These are phyloP conservation scores for Grus americana DNA, from an alignment of 2,113 vertebrate genomes.

Conservation along the genomic window DNA sequence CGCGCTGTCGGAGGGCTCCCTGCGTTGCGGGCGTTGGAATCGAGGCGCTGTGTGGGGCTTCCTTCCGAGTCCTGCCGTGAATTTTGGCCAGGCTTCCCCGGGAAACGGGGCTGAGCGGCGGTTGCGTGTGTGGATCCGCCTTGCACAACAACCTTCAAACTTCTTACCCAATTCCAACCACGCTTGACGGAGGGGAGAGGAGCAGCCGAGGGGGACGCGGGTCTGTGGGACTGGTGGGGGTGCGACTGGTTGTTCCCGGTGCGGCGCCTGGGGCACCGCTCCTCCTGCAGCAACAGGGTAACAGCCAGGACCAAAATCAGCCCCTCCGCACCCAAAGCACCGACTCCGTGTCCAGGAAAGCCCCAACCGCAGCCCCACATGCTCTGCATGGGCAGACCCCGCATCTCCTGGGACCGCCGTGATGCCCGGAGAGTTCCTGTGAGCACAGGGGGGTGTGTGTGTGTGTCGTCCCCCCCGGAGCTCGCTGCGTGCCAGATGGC, in stretches of 20 bases:
- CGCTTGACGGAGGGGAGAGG: not conserved
- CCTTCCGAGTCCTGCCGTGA: not conserved
- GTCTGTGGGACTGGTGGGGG: not conserved
- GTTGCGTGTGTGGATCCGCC: not conserved
- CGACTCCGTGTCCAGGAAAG: accelerated
- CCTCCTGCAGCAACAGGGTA: not conserved
- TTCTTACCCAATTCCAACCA: not conserved
- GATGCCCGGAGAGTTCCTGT: accelerated
- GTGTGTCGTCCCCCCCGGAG: not conserved
- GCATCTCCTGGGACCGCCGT: accelerated
- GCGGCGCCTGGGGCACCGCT: not conserved
- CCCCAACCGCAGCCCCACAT: not conserved
- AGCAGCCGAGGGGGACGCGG: accelerated
- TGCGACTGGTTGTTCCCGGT: not conserved
- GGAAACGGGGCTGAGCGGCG: not conserved
- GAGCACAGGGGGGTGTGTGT: not conserved
- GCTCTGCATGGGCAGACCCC: not conserved
- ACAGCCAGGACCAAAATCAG: not conserved
- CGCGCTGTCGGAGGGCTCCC: not conserved
- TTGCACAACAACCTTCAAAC: not conserved
- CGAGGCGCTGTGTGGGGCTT: accelerated
- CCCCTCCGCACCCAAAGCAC: not conserved
- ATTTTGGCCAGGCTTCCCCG: not conserved
- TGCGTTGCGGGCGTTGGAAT: accelerated
- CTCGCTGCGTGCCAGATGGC: accelerated